phyloP scores from a whole-genome alignment of 2,888 invertebrate species.

The Ophioninae sp. region DNA sequence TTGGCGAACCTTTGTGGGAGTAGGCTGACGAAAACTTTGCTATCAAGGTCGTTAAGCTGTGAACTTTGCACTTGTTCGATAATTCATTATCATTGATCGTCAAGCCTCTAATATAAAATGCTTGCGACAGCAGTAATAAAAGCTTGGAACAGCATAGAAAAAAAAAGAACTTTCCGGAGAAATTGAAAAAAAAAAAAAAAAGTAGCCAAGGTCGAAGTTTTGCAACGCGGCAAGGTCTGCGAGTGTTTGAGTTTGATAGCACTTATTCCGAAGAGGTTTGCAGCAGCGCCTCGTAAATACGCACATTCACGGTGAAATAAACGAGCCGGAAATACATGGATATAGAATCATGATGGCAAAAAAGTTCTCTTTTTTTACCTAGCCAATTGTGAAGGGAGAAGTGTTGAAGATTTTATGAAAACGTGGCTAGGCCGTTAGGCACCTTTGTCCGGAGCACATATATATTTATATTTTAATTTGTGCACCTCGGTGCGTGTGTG shows the following conservation, averaged over 20 bases:
- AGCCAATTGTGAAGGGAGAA: background rate
- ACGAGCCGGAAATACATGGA: background rate
- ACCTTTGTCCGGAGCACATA: slow-evolving; percentile 1
- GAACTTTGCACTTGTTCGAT: background rate
- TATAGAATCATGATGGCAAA: background rate
- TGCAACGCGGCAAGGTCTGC: background rate
- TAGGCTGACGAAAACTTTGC: background rate
- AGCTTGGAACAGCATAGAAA: background rate
- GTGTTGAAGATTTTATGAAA: slow-evolving; percentile 20
- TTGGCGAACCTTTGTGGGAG: background rate
- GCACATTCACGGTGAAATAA: background rate
- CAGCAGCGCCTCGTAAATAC: background rate
- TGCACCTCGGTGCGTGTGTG: background rate
- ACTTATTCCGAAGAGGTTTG: background rate
- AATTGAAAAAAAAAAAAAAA: background rate
- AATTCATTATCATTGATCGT: background rate
- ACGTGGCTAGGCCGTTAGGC: slow-evolving; percentile 26
- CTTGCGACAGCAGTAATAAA: too few relatives aligned
- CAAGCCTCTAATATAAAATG: background rate
- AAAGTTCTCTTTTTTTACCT: background rate
- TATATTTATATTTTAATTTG: background rate
- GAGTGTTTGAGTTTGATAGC: background rate
- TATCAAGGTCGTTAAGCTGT: background rate
- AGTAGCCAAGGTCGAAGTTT: background rate
- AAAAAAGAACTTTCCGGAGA: background rate